Conservation (phyloP, 2,888 invertebrate species). For the Gryllus longicercus region DNA sequence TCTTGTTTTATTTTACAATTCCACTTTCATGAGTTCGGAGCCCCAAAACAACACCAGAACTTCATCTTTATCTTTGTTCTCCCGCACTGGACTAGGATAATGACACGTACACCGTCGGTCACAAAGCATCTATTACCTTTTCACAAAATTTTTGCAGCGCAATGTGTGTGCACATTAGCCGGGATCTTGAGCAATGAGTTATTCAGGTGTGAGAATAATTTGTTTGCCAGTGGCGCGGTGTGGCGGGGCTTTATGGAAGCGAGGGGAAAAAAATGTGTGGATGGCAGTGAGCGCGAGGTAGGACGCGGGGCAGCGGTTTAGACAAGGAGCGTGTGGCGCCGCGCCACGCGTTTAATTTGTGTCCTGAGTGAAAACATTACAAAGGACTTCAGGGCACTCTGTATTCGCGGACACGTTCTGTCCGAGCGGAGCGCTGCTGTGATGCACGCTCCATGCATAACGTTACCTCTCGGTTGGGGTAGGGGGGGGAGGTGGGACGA, state of each 20-base stretch:
- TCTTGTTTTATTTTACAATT: too few species aligned
- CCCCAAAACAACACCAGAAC: too few species aligned
- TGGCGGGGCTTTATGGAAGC: not conserved
- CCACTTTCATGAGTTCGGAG: too few species aligned
- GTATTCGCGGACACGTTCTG: constrained; percentile 8
- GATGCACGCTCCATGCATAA: not conserved
- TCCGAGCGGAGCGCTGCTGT: not conserved
- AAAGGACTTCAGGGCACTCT: constrained; percentile 5
- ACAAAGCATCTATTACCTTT: too few species aligned
- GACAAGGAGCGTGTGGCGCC: not conserved
- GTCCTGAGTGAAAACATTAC: constrained; percentile 6
- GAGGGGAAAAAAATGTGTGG: not conserved
- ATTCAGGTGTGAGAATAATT: not conserved
- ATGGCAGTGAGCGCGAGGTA: not conserved
- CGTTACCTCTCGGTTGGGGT: not conserved
- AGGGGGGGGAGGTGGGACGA: too few species aligned
- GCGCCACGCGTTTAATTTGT: not conserved
- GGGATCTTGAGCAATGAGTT: not conserved
- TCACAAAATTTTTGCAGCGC: too few species aligned
- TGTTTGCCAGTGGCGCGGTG: not conserved
- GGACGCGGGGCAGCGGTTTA: not conserved
- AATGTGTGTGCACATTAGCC: too few species aligned
- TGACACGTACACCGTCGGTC: too few species aligned
- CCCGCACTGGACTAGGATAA: too few species aligned
- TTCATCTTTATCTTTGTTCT: too few species aligned